phyloP scores from a whole-genome alignment of 2,888 invertebrate genomes.

The Stenodema calcarata region DNA sequence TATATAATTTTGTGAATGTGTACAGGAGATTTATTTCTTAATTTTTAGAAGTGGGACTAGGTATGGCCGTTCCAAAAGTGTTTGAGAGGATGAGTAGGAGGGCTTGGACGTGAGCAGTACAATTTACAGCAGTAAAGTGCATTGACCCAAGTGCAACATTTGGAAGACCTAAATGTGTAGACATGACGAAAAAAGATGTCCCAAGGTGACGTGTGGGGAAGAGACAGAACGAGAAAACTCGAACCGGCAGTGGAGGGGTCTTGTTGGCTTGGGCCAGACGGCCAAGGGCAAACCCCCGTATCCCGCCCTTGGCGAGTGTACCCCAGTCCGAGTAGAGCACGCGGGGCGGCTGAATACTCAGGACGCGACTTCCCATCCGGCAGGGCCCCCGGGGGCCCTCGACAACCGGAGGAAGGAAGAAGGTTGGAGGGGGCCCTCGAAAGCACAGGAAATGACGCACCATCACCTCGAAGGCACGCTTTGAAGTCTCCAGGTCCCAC shows the following conservation, averaged over 20 bases:
- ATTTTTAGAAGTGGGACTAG: too few species aligned
- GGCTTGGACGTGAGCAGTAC: background rate
- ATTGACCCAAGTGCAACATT: background rate
- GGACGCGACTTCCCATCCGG: background rate
- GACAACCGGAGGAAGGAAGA: too few species aligned
- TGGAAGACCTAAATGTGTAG: background rate
- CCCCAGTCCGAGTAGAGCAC: background rate
- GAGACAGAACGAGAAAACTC: background rate
- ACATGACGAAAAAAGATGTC: background rate
- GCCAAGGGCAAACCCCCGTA: slow-evolving; percentile 12
- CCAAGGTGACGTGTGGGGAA: background rate
- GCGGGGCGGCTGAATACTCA: background rate
- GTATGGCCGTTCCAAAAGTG: too few species aligned
- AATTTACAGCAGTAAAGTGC: background rate
- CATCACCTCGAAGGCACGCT: background rate
- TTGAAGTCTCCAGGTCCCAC: background rate
- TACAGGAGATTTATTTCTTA: too few species aligned
- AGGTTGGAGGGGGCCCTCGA: background rate
- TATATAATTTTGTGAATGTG: too few species aligned
- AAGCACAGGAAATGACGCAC: slow-evolving; percentile 32
- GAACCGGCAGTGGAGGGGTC: background rate
- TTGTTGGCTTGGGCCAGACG: background rate
- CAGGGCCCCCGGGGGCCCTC: too few species aligned
- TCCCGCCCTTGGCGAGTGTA: background rate
- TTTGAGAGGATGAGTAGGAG: background rate